Base-by-base conservation (phyloP, 1,140 invertebrate species). In the Leptinotarsa texana region DNA sequence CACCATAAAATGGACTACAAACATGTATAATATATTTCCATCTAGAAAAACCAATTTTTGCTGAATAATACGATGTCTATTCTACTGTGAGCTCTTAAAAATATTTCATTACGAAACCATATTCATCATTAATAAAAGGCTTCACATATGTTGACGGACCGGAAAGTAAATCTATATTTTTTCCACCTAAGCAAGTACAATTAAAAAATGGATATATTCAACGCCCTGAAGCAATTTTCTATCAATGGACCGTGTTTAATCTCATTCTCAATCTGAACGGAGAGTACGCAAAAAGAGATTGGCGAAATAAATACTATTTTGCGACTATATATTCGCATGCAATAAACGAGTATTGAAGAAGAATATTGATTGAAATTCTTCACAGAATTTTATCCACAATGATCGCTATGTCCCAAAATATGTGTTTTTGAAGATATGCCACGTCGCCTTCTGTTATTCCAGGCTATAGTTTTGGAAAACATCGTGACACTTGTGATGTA, bases 191-290 rank as follows among this genome's bases (percentile, higher is more conserved):
- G 77, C 75, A 78, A 65, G 75, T 75, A 78, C 77, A 78, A 78
- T 78, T 78, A 78, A 78, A 78, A 78, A 78, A 78, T 76, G 74
- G 72, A 78, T 78, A 74, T 76, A 78, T 78, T 75, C 73, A 66
- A 72, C 70, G 73, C 72, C 77, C 73, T 49, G 18, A 27, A 73
- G 77, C 77, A 76, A 78, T 78, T 78, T 73, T 71, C 49, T 73
- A 69, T 78, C 77, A 78, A 78, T 78, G 77, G 75, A 76, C 77
- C 77, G 77, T 78, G 66, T 61, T 71, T 78, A 78, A 78, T 78
- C 77, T 76, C 73, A 74, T 78, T 78, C 77, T 78, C 77, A 74
- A 78, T 76, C 77, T 76, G 72, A 78, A 78, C 67, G 33, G 15
- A 21, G 75, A 63, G 73, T 69, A 76, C 69, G 74, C 74, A 76